Base-by-base conservation (phyloP, 2,113 vertebrate genomes). In the Acanthisitta chloris region DNA sequence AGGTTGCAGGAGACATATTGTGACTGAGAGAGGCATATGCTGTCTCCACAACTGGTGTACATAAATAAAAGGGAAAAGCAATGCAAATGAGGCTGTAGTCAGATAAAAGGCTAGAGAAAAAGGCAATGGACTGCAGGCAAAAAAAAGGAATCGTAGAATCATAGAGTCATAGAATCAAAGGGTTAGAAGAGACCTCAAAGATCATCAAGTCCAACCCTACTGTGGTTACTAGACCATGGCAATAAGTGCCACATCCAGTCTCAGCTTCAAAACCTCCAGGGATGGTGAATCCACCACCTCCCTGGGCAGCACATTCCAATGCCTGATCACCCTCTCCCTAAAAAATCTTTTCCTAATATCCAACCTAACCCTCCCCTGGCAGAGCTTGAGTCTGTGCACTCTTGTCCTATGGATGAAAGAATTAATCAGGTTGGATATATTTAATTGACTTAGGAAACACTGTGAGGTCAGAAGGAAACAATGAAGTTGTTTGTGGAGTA, bases 381-480 rank as follows among this genome's bases (percentile, higher is more conserved):
- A n/a, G n/a, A n/a, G n/a, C n/a, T n/a, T n/a, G n/a, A n/a, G n/a
- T n/a, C n/a, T n/a, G n/a, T n/a, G n/a, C n/a, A n/a, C n/a, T n/a
- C n/a, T n/a, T n/a, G n/a, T n/a, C n/a, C n/a, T n/a, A n/a, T 67
- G 45, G 25, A 18, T 38, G 15, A 87, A 74, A 85, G 13, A 71
- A 43, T 29, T 79, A 4, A 64, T 85, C 33, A 55, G 4, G 6
- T 52, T 34, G 11, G 5, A 6, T 74, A 5, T 58, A 54, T 62
- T 71, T 64, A 87, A 40, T 34, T 59, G 46, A n/a, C 66, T 28
- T 62, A 70, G 43, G 40, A 84, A 86, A 66, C 17, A 31, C 2
- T 61, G 20, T 51, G 84, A 78, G 16, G 48, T 82, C 43, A 87
- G 46, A 95, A 88, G 43, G 12, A 84, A 81, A 78, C 8, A 34